These are phyloP conservation scores for Caenorhabditis sp. DNA, from an alignment of 2,888 invertebrate genomes.

Conservation along the genomic window DNA sequence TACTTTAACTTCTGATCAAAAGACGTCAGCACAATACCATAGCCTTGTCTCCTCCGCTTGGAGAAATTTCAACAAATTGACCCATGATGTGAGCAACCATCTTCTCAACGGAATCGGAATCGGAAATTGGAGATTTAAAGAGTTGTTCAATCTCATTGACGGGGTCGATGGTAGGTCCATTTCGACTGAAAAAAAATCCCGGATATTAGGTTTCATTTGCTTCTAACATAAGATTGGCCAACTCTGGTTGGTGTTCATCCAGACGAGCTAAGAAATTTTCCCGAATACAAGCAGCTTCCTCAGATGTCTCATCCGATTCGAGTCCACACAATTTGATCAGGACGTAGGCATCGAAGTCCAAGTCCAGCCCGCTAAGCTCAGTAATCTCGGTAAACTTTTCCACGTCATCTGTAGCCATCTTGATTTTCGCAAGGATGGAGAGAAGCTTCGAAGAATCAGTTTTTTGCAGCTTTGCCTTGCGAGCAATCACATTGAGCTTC, in stretches of 20 bases:
- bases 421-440: conserved; percentile 7
- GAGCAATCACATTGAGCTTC: background rate
- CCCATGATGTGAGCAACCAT: conserved; percentile 8
- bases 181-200: conserved; percentile 3
- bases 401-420: background rate
- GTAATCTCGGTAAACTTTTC: conserved; percentile 18
- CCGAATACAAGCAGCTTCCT: conserved; percentile 4
- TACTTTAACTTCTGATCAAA: background rate
- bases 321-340: conserved; percentile 23
- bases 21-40: background rate
- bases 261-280: conserved; percentile 9
- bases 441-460: conserved; percentile 5
- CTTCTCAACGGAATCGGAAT: background rate
- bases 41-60: background rate
- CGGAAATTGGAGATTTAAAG: conserved; percentile 5
- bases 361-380: conserved; percentile 18
- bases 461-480: conserved; percentile 34
- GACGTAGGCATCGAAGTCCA: conserved; percentile 46
- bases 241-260: background rate
- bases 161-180: conserved; percentile 7
- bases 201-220: background rate
- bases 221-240: conserved; percentile 15
- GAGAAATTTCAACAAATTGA: background rate
- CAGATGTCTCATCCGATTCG: conserved; percentile 11
- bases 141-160: conserved; percentile 3